These are phyloP conservation scores for Fukomys damarensis DNA, from an alignment of 2,113 vertebrate species.

Conservation along the genomic window DNA sequence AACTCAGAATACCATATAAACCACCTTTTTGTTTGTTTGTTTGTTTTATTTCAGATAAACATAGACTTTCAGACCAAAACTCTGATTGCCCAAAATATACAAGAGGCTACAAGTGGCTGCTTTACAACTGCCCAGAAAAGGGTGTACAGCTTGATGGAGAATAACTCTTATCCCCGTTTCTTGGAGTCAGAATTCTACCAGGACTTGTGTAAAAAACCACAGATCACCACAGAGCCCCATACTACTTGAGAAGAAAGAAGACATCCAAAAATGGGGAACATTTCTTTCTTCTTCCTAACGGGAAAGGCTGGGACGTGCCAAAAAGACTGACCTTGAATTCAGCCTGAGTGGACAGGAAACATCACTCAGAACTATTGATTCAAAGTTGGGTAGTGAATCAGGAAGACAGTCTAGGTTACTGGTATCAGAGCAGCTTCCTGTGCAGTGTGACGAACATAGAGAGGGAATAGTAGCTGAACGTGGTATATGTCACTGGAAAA, in stretches of 20 bases:
- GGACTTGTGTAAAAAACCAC: conserved; percentile 86
- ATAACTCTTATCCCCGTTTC: conserved; percentile 95
- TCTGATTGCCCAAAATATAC: conserved; percentile 88
- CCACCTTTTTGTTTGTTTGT: not conserved
- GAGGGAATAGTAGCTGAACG: fast-evolving
- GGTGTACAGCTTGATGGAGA: conserved; percentile 94
- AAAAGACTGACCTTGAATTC: conserved; percentile 64
- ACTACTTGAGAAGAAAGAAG: conserved; percentile 80
- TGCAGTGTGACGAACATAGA: not conserved
- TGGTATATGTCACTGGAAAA: not conserved
- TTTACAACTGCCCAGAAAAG: conserved; percentile 92
- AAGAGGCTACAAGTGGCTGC: conserved; percentile 87
- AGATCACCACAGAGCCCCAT: conserved; percentile 79
- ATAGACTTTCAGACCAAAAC: conserved; percentile 94
- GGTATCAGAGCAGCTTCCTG: not conserved
- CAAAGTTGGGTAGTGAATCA: conserved; percentile 36
- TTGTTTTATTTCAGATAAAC: conserved; percentile 89
- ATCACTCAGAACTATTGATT: conserved; percentile 79
- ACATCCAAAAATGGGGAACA: not conserved
- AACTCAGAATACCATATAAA: conserved; percentile 44
- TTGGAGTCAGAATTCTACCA: conserved; percentile 90
- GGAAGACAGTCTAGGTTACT: not conserved
- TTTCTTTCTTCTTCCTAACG: conserved; percentile 46
- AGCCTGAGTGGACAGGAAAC: conserved; percentile 59
- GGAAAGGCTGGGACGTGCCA: conserved; percentile 56